Base-by-base conservation (phyloP, 1,140 invertebrate genomes). In the Trichoplusia ni region DNA sequence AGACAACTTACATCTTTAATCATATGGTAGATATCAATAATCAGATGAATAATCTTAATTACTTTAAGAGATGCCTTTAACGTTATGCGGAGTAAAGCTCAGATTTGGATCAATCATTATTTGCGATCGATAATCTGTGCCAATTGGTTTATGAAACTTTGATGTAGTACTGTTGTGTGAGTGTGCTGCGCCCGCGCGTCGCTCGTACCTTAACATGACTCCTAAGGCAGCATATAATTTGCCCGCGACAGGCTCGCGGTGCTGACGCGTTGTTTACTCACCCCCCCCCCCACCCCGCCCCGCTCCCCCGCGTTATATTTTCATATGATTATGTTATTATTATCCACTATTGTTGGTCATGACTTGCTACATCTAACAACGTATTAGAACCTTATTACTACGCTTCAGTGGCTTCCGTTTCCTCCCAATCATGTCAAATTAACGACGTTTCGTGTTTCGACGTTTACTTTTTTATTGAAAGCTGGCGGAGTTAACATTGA, bases 271-370 rank as follows among this genome's bases (percentile, higher is more conserved):
- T 84, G 83, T 86, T 84, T 82, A 81, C 76, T 79, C 75, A 77
- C 67, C 76, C 27, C 53, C 31, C 31, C 56, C 64, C 60, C 72
- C 59, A 60, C 63, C 71, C 67, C 60, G 47, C 69, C 62, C 64
- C 16, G 75, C 75, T 79, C 73, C 73, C 79, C 77, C 79, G 54
- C 77, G 68, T 66, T 58, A 77, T 84, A 81, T 86, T 83, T 85
- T 79, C 75, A 73, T 79, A 60, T 33, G 21, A 23, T 64, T 37
- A 47, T 64, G 58, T 49, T 31, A 18, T 38, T 18, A 49, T 73
- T 73, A 70, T 47, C 63, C 65, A 54, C 69, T 71, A 69, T 74
- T 73, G 74, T 73, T 68, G 53, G 29, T 13, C 37, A 62, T 66
- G 44, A 63, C 62, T 71, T 63, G 64, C 65, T 46, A 16, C 25